A percentile compares a stretch with the other conserved stretches of the same genome.
Conservation (phyloP, 1,140 invertebrate genomes). For the Ceratitis capitata region DNA sequence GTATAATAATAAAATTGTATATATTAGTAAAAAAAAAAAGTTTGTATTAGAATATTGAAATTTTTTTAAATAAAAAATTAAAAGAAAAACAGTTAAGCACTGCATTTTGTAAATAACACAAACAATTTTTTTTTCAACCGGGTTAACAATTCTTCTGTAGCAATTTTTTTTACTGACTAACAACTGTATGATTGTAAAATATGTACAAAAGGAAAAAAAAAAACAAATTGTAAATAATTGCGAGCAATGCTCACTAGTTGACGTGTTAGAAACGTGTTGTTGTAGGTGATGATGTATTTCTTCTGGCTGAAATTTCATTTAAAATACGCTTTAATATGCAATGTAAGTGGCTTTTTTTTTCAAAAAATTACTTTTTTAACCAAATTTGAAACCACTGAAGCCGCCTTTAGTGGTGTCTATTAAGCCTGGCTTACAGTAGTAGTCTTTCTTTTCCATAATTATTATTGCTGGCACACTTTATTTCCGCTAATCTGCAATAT, state of each 20-base stretch:
- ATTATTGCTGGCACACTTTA: slow-evolving; percentile 23
- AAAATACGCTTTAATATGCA: background rate
- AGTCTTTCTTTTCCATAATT: no score
- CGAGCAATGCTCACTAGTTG: background rate
- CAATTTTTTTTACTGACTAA: background rate
- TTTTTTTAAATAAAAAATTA: background rate
- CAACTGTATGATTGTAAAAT: no score
- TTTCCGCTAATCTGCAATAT: slow-evolving; percentile 36
- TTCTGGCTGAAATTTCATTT: background rate
- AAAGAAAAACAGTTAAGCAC: slow-evolving; percentile 28
- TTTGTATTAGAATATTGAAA: slow-evolving; percentile 37
- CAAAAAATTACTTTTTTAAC: background rate
- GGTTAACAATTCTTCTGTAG: background rate
- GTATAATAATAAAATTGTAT: background rate
- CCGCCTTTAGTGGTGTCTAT: background rate
- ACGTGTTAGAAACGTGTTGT: background rate
- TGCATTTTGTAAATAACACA: slow-evolving; percentile 43
- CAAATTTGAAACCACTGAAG: background rate
- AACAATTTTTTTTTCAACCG: background rate
- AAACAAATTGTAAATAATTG: background rate
- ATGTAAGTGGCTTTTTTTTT: background rate
- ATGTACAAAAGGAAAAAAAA: background rate
- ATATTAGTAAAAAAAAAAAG: background rate
- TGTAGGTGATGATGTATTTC: background rate
- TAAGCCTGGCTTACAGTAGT: slow-evolving; percentile 20